Base-by-base conservation (phyloP, 2,113 vertebrate species). In the Actinemys pallida region DNA sequence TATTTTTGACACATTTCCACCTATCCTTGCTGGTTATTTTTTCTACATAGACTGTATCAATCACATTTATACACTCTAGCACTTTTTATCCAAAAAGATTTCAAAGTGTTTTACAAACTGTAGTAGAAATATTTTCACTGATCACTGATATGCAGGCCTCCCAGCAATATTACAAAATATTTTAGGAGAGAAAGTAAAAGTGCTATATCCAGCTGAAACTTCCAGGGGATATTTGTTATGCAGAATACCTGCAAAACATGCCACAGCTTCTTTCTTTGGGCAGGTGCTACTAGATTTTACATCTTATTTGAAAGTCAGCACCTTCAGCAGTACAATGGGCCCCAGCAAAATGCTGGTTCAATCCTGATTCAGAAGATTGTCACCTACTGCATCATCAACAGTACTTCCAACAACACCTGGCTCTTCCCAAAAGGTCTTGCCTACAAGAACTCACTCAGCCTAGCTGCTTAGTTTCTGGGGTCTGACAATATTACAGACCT, bases 191-290 rank as follows among this genome's bases (percentile, higher is more conserved):
- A 76, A 76, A 42, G 10, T 76, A 42, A 76, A 45, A 76, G 22
- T 24, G 35, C 35, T 69, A 16, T 69, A 24, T 25, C 10, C 72
- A 76, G 10, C 20, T 76, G 72, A 76, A 76, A 76, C 22, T 53
- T 84, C n/a, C 91, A 92, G 27, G 3, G 22, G 90, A 90, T 92
- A 59, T 1, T 20, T 4, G 20, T 17, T 39, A 83, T 8, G 16
- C 8, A 82, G 19, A 84, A 84, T 81, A 85, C 2, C 42, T 83
- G 22, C 5, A 47, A 94, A 93, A 81, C 31, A 3, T 25, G 24
- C 24, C 62, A 10, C 1, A 0, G 24, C 53, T 25, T 29, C 50
- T 87, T 85, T 42, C 31, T 20, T 56, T 0, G 0, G 4, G 5
- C 31, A 10, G 3, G 4, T 65, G 49, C 69, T 39, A 81, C 6